A percentile compares a stretch with the other conserved stretches of the same genome.
These are phyloP conservation scores for Gerris lacustris DNA, from an alignment of 2,888 invertebrate genomes.

Conservation along the genomic window DNA sequence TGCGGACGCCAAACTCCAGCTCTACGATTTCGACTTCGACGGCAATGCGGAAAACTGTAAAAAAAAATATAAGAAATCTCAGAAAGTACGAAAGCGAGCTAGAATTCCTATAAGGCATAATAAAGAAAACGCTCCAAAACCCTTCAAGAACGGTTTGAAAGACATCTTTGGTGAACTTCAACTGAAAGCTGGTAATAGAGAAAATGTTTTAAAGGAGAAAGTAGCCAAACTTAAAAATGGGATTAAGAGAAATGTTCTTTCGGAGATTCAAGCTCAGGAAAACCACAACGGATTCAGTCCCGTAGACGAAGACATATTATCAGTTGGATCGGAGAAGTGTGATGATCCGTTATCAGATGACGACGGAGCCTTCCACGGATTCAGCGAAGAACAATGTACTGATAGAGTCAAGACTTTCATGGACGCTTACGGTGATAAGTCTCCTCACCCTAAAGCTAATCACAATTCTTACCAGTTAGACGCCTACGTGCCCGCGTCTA, in stretches of 20 bases:
- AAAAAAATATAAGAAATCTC: slow-evolving; percentile 21
- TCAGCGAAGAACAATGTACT: neutral
- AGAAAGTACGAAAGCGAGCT: neutral
- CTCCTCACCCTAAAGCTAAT: neutral
- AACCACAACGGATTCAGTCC: neutral
- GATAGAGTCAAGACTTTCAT: neutral
- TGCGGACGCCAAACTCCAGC: slow-evolving; percentile 16
- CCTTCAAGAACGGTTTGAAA: neutral
- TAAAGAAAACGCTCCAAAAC: neutral
- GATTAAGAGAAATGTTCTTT: neutral
- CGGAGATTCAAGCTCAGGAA: neutral
- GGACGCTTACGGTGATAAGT: neutral
- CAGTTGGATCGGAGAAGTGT: neutral
- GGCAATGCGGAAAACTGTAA: slow-evolving; percentile 25
- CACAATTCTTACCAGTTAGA: too few relatives aligned
- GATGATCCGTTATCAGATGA: neutral
- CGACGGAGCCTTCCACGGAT: neutral
- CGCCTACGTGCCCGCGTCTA: too few relatives aligned
- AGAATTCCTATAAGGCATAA: neutral
- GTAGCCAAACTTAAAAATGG: neutral
- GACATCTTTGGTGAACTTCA: neutral
- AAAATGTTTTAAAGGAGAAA: neutral
- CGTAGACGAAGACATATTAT: neutral
- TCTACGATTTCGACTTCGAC: slow-evolving; percentile 27
- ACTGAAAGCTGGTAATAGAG: neutral